Evolutionary conservation across 2,113 vertebrate species (phyloP).

Genomic region (Archilochus colubris): DNA sequence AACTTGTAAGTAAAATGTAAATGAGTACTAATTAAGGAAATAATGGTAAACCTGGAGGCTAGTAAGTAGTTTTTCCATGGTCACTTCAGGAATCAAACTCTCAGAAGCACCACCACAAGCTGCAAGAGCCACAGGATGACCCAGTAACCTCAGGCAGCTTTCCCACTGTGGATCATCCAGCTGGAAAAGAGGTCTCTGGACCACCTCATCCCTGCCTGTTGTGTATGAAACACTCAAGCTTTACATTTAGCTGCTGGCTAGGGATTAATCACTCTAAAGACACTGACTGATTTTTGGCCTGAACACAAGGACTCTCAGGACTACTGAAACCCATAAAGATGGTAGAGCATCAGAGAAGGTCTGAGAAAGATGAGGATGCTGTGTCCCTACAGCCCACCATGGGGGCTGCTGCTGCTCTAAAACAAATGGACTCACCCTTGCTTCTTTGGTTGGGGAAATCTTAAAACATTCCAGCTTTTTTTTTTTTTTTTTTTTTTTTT

Average conservation of each 20-base stretch:
- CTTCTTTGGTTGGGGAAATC: background rate
- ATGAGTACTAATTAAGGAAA: background rate
- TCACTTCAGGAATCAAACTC: background rate
- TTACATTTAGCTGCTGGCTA: background rate
- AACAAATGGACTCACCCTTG: background rate
- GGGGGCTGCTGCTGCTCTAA: background rate
- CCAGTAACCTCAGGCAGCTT: background rate
- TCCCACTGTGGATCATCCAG: background rate
- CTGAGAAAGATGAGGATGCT: background rate
- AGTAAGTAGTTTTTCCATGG: background rate
- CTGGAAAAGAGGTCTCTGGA: background rate
- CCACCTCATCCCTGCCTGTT: background rate
- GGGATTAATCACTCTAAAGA: background rate
- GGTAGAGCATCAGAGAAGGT: background rate
- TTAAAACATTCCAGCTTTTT: background rate
- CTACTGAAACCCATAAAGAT: background rate
- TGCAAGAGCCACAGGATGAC: background rate
- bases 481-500: no score
- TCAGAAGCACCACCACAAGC: background rate
- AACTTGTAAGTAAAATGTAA: background rate
- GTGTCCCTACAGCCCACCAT: fast-evolving
- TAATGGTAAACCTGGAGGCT: background rate
- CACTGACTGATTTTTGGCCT: background rate
- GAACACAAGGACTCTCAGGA: background rate
- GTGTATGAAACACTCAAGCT: background rate